Evolutionary conservation across 2,113 vertebrate species (phyloP), one percentile per base, ranked within the genome.

Genomic region (Albula goreensis): DNA sequence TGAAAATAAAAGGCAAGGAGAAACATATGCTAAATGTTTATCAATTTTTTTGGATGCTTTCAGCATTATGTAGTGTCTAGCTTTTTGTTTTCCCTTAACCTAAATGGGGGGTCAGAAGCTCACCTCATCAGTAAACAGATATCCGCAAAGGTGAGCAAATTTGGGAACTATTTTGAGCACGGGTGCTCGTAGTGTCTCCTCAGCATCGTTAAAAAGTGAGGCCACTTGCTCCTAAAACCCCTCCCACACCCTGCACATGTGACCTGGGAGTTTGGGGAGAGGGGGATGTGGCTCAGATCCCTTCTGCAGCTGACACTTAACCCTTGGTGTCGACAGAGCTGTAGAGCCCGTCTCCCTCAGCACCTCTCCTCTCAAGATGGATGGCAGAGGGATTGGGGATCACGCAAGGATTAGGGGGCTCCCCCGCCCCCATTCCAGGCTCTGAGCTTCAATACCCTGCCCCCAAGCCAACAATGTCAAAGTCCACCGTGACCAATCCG

Each of bases 281-380:
- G 31, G 31, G 31, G 31, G 31, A 41, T 41, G 31, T 49, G 12
- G 77, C 9, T 56, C 50, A 57, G 78, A 80, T 85, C 22, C 83
- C 60, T 86, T 63, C 77, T 81, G 85, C 85, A 81, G 91, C 84
- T 91, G 92, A 94, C 92, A 93, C 88, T 88, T 92, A 85, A 80
- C 83, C 80, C 70, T 19, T 82, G 5, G 53, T 78, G 52, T 83
- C 91, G 90, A 93, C 90, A 91, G 88, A 91, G 88, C 80, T 81
- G 66, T 91, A 90, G 91, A 91, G 90, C 85, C 88, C 88, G 88
- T 86, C 80, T 90, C 93, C 91, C 88, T 93, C 93, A 87, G 86
- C 92, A 90, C 91, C 89, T 91, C 88, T 17, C 63, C 89, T 90
- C 86, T 86, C 19, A 50, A 70, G 70, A 25, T 31, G n/a, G 70